phyloP scores from a whole-genome alignment of 1,140 invertebrate species.

The Bombus superbus region DNA sequence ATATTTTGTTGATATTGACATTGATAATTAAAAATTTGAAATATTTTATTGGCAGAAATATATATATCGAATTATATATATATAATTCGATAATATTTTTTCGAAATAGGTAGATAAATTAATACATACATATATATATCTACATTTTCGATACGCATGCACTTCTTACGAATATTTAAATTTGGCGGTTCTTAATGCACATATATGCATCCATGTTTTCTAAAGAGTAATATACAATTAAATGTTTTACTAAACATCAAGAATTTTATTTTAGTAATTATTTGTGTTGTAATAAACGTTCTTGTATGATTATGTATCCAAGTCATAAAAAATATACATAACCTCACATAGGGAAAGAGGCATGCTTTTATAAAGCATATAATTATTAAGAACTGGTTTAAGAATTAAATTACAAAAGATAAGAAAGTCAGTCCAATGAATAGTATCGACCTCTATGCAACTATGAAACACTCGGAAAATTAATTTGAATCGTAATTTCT shows the following conservation, averaged over 20 bases:
- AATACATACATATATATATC: no score
- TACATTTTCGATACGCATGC: not conserved
- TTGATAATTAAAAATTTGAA: no score
- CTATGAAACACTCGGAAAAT: not conserved
- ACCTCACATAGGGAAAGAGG: conserved; percentile 30
- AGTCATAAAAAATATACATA: conserved; percentile 19
- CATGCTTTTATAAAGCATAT: not conserved
- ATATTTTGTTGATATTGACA: not conserved
- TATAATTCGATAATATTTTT: no score
- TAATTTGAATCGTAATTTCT: not conserved
- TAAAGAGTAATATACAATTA: not conserved
- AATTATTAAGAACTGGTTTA: not conserved
- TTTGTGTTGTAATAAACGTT: not conserved
- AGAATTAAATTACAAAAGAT: not conserved
- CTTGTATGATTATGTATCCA: not conserved
- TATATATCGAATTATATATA: no score
- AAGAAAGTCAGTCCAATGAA: not conserved
- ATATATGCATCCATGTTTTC: not conserved
- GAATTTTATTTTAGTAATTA: not conserved
- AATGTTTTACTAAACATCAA: not conserved
- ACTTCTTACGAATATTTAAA: conserved; percentile 32
- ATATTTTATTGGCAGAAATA: no score
- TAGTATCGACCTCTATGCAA: not conserved
- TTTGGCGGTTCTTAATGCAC: conserved; percentile 25
- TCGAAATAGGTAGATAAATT: no score